Evolutionary conservation across 2,888 invertebrate genomes (phyloP), one percentile per base, ranked within the genome.

Genomic region (Cantharis rufa): DNA sequence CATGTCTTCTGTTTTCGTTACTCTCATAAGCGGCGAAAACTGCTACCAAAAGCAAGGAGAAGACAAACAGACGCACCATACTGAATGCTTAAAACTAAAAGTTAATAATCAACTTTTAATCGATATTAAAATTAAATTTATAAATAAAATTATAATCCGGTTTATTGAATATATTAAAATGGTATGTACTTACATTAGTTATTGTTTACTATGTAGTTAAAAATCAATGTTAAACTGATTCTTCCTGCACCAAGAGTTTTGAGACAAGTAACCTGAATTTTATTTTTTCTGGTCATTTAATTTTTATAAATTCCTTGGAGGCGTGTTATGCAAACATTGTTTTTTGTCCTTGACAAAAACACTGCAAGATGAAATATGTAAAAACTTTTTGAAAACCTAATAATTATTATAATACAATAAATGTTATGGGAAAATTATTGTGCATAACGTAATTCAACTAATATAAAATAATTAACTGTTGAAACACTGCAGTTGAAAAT

Each of bases 141-240:
- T 48, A 48, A 69, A 63, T 66, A 48, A 62, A 72, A 68, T 62
- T 13, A 72, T 69, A 76, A 73, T 76, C 76, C 76, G 76, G 76
- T 76, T 76, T 73, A 62, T n/a, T 7, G 73, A 62, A 72, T 76
- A 76, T 21, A 76, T 75, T 75, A 75, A 71, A 61, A 69, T 69
- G 32, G 18, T 62, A n/a, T n/a, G 48, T 48, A 48, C 48, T 48
- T 48, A 48, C 48, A 48, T 5, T 48, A 28, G 27, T 28, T 28
- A n/a, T n/a, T n/a, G 48, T 48, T 48, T 13, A 48, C 1, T 7
- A n/a, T 48, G 11, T n/a, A n/a, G 32, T 48, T 18, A 3, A n/a
- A 48, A 21, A n/a, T 68, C 68, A 18, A 18, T 15, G 24, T 27
- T 68, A 15, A 15, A 10, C 13, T 69, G 15, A 15, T 69, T 69